Evolutionary conservation across 2,113 vertebrate genomes (phyloP), one percentile per base, ranked within the genome.

Genomic region (Vulpes vulpes): DNA sequence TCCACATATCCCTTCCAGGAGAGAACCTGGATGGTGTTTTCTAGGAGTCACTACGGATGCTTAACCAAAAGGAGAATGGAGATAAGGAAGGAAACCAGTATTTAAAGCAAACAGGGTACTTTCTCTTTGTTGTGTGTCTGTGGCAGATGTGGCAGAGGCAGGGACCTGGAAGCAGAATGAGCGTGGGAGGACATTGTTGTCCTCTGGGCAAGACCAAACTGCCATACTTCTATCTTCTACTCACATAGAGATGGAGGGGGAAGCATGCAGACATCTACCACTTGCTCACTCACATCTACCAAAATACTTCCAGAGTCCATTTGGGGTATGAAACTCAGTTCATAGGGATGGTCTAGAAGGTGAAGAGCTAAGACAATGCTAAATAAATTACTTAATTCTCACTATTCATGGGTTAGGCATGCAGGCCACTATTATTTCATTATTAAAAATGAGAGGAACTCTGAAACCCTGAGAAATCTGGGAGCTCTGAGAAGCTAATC

Each of bases 181-280:
- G 23, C 12, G 2, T 2, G 4, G 11, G 8, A 11, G 11, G 4
- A 14, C 35, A 65, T 10, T 23, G 22, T 15, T 14, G 3, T 20
- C 22, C 30, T 25, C 17, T 64, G 15, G 20, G 19, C 11, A 78
- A 57, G 23, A n/a, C 6, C 1, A 8, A 16, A 35, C n/a, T 8
- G 0, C 10, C 20, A 30, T 23, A 20, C 27, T 25, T 69, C 23
- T 60, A 32, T 27, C 49, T 74, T 32, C 23, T 51, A 15, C n/a
- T 49, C 59, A 27, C 14, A 22, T 14, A 51, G 51, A 60, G 8
- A 27, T 32, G 38, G 14, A 22, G 23, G 35, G 25, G 7, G 10
- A 3, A 17, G 5, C 1, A 1, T 11, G 23, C 17, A 16, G n/a
- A 49, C 6, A 35, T 22, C 43, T 0, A 8, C 43, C 43, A 43